Conservation (phyloP, 2,797 vertebrate species). For the Pangasius djambal region DNA sequence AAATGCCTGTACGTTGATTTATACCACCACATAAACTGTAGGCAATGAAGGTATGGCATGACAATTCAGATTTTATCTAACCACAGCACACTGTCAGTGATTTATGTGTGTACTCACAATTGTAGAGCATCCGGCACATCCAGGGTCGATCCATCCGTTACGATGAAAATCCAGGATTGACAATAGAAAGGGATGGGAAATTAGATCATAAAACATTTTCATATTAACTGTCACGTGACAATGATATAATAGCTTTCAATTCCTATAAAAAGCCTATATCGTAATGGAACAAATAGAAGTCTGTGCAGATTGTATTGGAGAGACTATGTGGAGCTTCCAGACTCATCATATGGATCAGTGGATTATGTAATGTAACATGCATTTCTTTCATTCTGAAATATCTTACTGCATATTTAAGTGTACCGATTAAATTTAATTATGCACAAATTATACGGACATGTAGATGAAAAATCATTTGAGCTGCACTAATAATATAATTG, state of each 20-base stretch:
- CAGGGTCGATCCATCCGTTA: constrained; percentile 21
- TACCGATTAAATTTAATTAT: neutral
- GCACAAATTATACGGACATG: neutral
- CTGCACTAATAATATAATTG: neutral
- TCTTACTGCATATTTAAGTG: neutral
- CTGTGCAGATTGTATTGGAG: neutral
- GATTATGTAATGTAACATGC: neutral
- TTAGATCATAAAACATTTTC: constrained; percentile 19
- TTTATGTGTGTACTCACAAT: constrained; percentile 18
- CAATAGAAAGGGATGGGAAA: constrained; percentile 6
- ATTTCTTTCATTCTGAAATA: neutral
- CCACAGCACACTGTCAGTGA: constrained; percentile 11
- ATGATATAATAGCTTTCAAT: neutral
- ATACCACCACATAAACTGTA: neutral
- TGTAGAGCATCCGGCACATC: constrained; percentile 12
- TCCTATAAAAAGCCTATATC: neutral
- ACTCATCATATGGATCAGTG: neutral
- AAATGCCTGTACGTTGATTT: constrained; percentile 6
- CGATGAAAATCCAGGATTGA: constrained; percentile 6
- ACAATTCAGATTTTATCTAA: constrained; percentile 37
- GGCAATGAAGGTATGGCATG: constrained; percentile 2
- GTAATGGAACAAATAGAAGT: neutral
- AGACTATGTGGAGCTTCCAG: neutral
- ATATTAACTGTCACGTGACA: neutral
- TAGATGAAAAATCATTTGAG: neutral